Evolutionary conservation across 2,888 invertebrate genomes (phyloP), one percentile per base, ranked within the genome.

Genomic region (Heterodera filipjevi): DNA sequence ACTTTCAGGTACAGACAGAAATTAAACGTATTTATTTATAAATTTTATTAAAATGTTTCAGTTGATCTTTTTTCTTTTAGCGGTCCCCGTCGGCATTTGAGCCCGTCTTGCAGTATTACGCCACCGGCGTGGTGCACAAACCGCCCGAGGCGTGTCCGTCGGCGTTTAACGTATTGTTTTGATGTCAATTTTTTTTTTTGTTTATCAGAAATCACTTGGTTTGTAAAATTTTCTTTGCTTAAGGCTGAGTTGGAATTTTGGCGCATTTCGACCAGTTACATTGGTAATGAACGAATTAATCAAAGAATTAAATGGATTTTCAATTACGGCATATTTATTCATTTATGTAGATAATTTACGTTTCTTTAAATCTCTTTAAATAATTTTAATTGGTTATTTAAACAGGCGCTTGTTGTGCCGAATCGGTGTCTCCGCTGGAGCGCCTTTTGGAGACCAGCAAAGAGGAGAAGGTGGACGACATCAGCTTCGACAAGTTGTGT

Each of bases 101-200:
- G 64, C 84, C 86, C 16, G 79, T 89, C 27, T 88, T 84, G 80
- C 88, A 88, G 77, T 89, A 86, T 79, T 89, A 89, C 77, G 86
- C 89, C 0, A 86, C 85, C 10, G 89, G 89, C 22, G 88, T 89
- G 30, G 82, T 87, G 33, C 88, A 88, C 79, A 81, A 87, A 79
- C 88, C 88, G 12, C 85, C 87, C 0, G 88, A 88, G 82, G 83
- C 85, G 53, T 88, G 88, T 68, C 87, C 88, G 0, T 86, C 87
- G 16, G 85, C 86, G 12, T 87, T 88, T 76, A 82, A 86, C 22
- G 82, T 49, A 49, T 44, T 44, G 44, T 44, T 12, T 44, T 5
- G n/a, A n/a, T n/a, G n/a, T n/a, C n/a, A n/a, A 39, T 39, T 39
- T 0, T 39, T 39, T 6, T 39, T 39, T 39, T 10, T 39, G 53